Conservation (phyloP, 2,113 vertebrate genomes). For the Carassius gibelio region DNA sequence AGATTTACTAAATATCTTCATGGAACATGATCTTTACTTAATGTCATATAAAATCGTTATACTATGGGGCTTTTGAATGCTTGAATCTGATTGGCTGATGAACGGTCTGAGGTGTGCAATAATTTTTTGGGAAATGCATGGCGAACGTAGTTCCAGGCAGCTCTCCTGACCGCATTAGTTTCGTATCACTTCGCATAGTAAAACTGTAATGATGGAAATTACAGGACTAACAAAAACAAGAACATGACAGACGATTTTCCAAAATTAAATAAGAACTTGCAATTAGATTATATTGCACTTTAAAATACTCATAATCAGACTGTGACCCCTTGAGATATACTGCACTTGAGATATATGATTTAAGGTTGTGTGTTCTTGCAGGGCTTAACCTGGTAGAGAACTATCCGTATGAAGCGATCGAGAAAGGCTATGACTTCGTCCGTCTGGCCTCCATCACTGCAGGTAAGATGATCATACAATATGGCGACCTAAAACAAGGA, state of each 20-base stretch:
- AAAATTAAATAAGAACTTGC: not conserved
- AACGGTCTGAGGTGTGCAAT: too few relatives aligned
- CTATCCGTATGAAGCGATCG: slow-evolving; percentile 84
- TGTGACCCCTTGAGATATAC: not conserved
- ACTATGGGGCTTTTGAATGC: too few relatives aligned
- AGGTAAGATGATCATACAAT: slow-evolving; percentile 70
- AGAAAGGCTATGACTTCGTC: slow-evolving; percentile 85
- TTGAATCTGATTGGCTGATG: too few relatives aligned
- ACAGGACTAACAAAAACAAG: too few relatives aligned
- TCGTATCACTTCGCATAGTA: too few relatives aligned
- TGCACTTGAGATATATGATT: not conserved
- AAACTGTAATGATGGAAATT: too few relatives aligned
- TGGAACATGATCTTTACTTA: too few relatives aligned
- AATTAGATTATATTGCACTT: not conserved
- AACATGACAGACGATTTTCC: not conserved
- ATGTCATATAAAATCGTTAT: too few relatives aligned
- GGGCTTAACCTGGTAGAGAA: slow-evolving; percentile 86
- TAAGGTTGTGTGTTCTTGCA: slow-evolving; percentile 55
- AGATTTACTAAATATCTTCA: too few relatives aligned
- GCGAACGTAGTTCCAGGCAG: too few relatives aligned
- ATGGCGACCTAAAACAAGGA: not conserved
- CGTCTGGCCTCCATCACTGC: slow-evolving; percentile 88
- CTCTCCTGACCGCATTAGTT: too few relatives aligned
- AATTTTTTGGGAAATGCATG: too few relatives aligned
- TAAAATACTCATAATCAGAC: not conserved